Conservation (phyloP, 2,797 vertebrate genomes). For the Rhinophrynus dorsalis region DNA sequence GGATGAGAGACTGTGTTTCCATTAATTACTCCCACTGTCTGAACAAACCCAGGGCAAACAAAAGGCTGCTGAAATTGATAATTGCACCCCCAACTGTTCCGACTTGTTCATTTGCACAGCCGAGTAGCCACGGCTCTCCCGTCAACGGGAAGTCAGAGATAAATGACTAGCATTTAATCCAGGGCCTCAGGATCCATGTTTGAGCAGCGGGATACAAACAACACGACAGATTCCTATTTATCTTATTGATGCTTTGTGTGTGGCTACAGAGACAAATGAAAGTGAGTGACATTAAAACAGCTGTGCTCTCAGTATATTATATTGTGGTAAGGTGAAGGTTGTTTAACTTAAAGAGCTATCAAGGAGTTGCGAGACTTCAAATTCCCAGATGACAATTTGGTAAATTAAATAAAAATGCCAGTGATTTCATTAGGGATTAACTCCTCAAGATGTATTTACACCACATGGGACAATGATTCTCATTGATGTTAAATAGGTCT, state of each 20-base stretch:
- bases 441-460: too few relatives aligned
- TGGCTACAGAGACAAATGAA: conserved; percentile 8
- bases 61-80: not conserved
- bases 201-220: not conserved
- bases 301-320: too few relatives aligned
- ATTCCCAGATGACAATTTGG: too few relatives aligned
- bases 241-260: conserved; percentile 13
- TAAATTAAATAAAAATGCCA: too few relatives aligned
- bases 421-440: too few relatives aligned
- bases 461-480: too few relatives aligned
- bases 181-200: not conserved
- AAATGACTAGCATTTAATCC: conserved; percentile 42
- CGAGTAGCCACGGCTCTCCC: conserved; percentile 3
- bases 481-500: too few relatives aligned
- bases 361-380: too few relatives aligned
- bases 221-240: conserved; percentile 25
- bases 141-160: conserved; percentile 12
- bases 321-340: too few relatives aligned
- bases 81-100: conserved; percentile 15
- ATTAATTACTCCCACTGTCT: conserved; percentile 4
- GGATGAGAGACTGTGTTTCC: conserved; percentile 4
- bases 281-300: too few relatives aligned
- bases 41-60: too few relatives aligned
- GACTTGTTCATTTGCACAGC: conserved; percentile 26
- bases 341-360: too few relatives aligned